phyloP scores from a whole-genome alignment of 1,140 invertebrate genomes.

The Conus ventricosus region DNA sequence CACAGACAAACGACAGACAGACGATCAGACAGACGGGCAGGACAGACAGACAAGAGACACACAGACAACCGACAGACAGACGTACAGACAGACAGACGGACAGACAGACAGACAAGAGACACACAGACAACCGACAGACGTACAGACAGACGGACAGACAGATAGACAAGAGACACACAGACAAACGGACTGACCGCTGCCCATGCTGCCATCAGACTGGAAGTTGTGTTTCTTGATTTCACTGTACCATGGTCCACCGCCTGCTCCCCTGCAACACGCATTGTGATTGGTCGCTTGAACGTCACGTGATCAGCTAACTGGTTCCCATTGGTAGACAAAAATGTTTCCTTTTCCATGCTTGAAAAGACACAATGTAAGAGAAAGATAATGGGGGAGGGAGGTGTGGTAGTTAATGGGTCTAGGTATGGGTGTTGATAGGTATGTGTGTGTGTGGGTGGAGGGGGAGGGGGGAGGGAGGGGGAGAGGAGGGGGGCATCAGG shows the following conservation, averaged over 20 bases:
- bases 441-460: no score
- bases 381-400: no score
- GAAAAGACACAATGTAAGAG: no score
- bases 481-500: no score
- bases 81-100: neutral
- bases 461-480: no score
- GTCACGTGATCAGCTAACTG: neutral
- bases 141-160: slow-evolving; percentile 9
- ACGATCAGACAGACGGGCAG: neutral
- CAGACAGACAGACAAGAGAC: neutral
- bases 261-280: slow-evolving; percentile 81
- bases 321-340: neutral
- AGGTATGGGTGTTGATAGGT: no score
- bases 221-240: slow-evolving; percentile 87
- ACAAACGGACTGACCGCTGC: slow-evolving; percentile 50
- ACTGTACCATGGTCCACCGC: slow-evolving; percentile 90
- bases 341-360: no score
- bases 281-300: neutral
- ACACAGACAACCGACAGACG: neutral
- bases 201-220: slow-evolving; percentile 83
- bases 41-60: neutral
- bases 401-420: no score
- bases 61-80: neutral
- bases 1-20: neutral
- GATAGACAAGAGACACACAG: neutral